Conservation (phyloP, 2,113 vertebrate genomes). For the Vanacampus margaritifer region DNA sequence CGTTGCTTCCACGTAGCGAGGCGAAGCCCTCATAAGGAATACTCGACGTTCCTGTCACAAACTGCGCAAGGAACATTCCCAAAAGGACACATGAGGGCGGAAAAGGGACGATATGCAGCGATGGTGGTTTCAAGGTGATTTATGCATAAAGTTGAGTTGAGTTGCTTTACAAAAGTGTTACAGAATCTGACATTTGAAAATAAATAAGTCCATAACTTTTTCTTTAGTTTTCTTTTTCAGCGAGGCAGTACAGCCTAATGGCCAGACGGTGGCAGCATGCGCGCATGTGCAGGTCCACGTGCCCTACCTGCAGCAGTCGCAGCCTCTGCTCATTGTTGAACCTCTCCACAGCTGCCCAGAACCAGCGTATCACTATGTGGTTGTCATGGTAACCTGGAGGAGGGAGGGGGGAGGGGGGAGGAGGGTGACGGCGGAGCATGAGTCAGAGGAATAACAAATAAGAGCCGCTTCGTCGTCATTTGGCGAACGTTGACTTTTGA, state of each 20-base stretch:
- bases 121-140: too few relatives aligned
- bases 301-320: constrained; percentile 87
- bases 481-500: too few relatives aligned
- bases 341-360: constrained; percentile 97
- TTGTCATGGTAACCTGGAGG: constrained; percentile 94
- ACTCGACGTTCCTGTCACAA: constrained; percentile 97
- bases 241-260: neutral
- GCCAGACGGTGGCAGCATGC: constrained; percentile 38
- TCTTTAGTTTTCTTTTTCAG: too few relatives aligned
- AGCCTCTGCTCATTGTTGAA: constrained; percentile 99
- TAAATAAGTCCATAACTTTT: too few relatives aligned
- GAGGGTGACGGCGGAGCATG: constrained; percentile 38
- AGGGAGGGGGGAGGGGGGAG: neutral
- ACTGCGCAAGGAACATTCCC: constrained; percentile 70
- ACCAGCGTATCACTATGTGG: constrained; percentile 98
- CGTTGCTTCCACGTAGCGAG: constrained; percentile 91
- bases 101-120: too few relatives aligned
- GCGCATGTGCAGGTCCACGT: constrained; percentile 6
- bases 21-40: constrained; percentile 97
- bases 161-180: too few relatives aligned
- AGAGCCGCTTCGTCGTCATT: too few relatives aligned
- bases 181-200: too few relatives aligned
- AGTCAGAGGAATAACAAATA: constrained; percentile 52
- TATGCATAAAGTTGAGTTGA: too few relatives aligned
- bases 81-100: neutral